Conservation (phyloP, 2,797 vertebrate species). For the Podarcis siculus region DNA sequence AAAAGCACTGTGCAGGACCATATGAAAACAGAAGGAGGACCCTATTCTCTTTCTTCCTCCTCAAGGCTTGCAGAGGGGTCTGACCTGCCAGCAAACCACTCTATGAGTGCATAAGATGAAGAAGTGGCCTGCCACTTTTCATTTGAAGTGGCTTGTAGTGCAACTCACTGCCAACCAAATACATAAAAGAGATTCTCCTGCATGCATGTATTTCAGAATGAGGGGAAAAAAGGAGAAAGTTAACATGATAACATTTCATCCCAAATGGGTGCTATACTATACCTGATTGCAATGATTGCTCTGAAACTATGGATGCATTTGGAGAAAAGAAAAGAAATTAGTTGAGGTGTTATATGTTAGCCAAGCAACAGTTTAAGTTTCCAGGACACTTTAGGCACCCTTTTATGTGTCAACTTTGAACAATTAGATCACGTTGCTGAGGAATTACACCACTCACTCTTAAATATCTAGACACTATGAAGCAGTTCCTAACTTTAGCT, state of each 20-base stretch:
- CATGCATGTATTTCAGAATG: background rate
- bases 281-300: conserved; percentile 99
- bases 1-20: background rate
- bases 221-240: conserved; percentile 19
- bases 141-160: background rate
- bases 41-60: background rate
- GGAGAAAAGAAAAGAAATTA: conserved; percentile 78
- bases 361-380: conserved; percentile 15
- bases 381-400: conserved; percentile 11
- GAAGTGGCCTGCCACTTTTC: background rate
- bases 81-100: background rate
- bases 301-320: conserved; percentile 92
- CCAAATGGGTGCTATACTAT: conserved; percentile 82
- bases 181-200: background rate
- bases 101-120: background rate
- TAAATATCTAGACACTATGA: background rate
- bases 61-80: background rate
- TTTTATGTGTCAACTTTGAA: background rate
- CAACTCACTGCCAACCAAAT: background rate
- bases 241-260: conserved; percentile 34
- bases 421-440: background rate
- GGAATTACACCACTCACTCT: conserved; percentile 5
- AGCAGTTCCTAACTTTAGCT: background rate
- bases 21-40: background rate
- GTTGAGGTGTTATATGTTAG: conserved; percentile 53